These are phyloP conservation scores for Nasonia giraulti DNA, from an alignment of 1,140 invertebrate species.

Conservation along the genomic window DNA sequence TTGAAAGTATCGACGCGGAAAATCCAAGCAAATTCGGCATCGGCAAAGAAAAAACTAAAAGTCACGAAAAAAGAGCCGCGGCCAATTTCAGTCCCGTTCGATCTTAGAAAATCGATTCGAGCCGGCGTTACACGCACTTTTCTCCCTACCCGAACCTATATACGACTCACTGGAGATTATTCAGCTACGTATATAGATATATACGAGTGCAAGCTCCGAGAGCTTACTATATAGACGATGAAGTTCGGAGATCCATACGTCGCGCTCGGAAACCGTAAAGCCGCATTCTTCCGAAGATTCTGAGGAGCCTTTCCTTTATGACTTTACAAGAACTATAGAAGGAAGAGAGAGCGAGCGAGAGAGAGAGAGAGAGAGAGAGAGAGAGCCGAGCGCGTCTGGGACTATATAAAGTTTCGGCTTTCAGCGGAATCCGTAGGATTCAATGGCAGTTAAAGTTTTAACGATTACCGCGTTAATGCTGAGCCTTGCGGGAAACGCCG, in stretches of 20 bases:
- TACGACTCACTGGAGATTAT: not conserved
- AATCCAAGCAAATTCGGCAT: constrained; percentile 23
- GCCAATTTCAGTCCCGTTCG: not conserved
- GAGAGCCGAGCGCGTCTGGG: not conserved
- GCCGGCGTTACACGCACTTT: not conserved
- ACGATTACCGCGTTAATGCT: constrained; percentile 38
- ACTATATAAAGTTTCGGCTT: constrained; percentile 33
- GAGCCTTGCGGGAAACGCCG: constrained; percentile 7
- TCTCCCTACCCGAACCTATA: not conserved
- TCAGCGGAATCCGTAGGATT: not conserved
- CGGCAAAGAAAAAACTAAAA: not conserved
- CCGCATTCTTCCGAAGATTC: not conserved
- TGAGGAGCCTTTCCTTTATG: constrained; percentile 19
- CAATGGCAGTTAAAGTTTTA: constrained; percentile 39
- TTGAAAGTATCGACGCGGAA: not conserved
- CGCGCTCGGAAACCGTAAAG: constrained; percentile 15
- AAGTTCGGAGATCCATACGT: constrained; percentile 8
- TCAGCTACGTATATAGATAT: not conserved
- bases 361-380: not conserved
- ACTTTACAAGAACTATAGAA: constrained; percentile 36
- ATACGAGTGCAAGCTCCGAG: not conserved
- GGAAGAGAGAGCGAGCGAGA: no score
- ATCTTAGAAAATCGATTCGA: not conserved
- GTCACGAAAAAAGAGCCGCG: not conserved
- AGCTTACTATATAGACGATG: not conserved